phyloP scores from a whole-genome alignment of 2,888 invertebrate species.

The Yponomeuta evonymella region DNA sequence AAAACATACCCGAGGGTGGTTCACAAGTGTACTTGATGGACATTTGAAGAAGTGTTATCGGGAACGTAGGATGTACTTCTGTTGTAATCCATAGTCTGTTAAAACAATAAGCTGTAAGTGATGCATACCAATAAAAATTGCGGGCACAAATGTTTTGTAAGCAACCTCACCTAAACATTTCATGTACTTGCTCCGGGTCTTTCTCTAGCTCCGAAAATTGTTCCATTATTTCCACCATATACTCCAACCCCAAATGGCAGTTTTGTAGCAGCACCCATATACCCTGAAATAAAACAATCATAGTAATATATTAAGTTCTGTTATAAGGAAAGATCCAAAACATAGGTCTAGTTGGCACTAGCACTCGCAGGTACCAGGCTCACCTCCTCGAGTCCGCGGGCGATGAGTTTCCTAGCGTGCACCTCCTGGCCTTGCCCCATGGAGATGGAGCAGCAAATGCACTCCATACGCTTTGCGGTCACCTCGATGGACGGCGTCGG shows the following conservation, averaged over 20 bases:
- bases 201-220: slow-evolving; percentile 78
- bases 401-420: slow-evolving; percentile 84
- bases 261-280: slow-evolving; percentile 92
- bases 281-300: slow-evolving; percentile 64
- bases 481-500: slow-evolving; percentile 89
- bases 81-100: slow-evolving; percentile 90
- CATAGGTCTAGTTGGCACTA: background rate
- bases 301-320: background rate
- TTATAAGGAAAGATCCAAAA: background rate
- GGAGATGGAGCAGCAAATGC: slow-evolving; percentile 82
- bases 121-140: background rate
- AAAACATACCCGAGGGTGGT: slow-evolving; percentile 83
- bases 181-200: slow-evolving; percentile 58
- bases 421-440: slow-evolving; percentile 93
- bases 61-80: slow-evolving; percentile 85
- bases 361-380: background rate
- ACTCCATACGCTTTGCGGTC: slow-evolving; percentile 84
- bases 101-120: slow-evolving; percentile 14
- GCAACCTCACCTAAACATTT: slow-evolving; percentile 52
- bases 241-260: slow-evolving; percentile 90
- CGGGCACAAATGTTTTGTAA: background rate
- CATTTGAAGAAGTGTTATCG: slow-evolving; percentile 89
- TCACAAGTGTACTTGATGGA: slow-evolving; percentile 93
- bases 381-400: slow-evolving; percentile 75
- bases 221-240: slow-evolving; percentile 86